Evolutionary conservation across 64 coral and sea anemone species (phyloP).

Genomic region (Catalaphyllia jardinei): DNA sequence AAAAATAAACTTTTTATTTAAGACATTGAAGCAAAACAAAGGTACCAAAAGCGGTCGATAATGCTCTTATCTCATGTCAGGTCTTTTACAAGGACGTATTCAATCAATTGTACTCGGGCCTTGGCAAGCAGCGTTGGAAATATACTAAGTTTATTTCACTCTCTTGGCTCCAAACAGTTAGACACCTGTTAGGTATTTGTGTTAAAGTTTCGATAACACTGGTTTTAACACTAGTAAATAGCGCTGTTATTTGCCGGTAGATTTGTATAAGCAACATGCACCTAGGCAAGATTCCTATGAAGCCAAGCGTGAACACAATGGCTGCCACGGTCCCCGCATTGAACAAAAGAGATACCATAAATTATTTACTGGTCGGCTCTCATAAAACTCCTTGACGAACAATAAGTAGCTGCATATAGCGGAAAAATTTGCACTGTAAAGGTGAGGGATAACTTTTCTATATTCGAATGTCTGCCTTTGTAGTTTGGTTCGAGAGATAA

Average conservation of each 20-base stretch:
- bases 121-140: not conserved
- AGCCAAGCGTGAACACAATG: conserved; percentile 80
- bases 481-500: not conserved
- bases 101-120: not conserved
- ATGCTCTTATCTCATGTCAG: not conserved
- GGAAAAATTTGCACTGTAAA: conserved; percentile 25
- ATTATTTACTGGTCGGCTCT: conserved; percentile 37
- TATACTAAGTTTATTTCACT: not conserved
- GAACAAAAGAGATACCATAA: conserved; percentile 55
- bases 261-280: conserved; percentile 9
- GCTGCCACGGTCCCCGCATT: conserved; percentile 58
- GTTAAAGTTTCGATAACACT: conserved; percentile 30
- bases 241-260: conserved; percentile 38
- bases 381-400: conserved; percentile 65
- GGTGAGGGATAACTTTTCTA: conserved; percentile 12
- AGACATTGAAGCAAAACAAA: not conserved
- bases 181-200: conserved; percentile 28
- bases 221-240: conserved; percentile 43
- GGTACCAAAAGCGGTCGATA: not conserved
- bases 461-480: not conserved
- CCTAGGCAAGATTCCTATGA: conserved; percentile 25
- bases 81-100: not conserved
- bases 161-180: conserved; percentile 21
- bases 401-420: conserved; percentile 32
- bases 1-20: conserved; percentile 16